phyloP scores from a whole-genome alignment of 2,113 vertebrate species.

The Narcine bancroftii region DNA sequence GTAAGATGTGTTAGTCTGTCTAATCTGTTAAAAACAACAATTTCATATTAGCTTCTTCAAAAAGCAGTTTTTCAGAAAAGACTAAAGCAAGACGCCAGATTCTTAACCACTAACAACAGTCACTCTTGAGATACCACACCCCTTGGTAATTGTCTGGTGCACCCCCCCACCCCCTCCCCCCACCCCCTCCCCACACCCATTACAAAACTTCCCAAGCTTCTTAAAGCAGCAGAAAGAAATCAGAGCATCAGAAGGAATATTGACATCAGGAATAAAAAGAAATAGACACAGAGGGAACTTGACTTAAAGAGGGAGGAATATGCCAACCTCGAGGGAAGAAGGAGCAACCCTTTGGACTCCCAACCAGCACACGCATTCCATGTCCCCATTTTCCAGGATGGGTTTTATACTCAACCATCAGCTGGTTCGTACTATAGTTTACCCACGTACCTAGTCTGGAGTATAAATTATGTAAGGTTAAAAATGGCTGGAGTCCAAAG shows the following conservation, averaged over 20 bases:
- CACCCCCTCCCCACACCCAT: too few species aligned
- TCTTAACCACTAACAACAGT: background rate
- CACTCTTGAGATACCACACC: background rate
- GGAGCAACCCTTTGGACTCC: too few species aligned
- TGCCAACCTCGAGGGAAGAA: background rate
- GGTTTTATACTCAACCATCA: too few species aligned
- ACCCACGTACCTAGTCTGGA: too few species aligned
- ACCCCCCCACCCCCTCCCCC: too few species aligned
- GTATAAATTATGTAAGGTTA: too few species aligned
- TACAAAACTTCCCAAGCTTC: background rate
- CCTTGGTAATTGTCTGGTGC: too few species aligned
- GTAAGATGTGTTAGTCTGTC: background rate
- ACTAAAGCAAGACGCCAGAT: background rate
- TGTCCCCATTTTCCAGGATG: too few species aligned
- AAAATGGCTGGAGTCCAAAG: too few species aligned
- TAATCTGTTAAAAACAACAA: conserved; percentile 6
- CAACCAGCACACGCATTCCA: too few species aligned
- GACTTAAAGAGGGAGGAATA: background rate
- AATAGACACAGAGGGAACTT: background rate
- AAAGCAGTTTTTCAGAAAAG: background rate
- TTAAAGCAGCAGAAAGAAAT: background rate
- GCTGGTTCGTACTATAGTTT: too few species aligned
- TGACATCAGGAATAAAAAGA: background rate
- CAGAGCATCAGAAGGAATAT: background rate
- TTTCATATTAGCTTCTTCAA: background rate